phyloP scores from a whole-genome alignment of 2,888 invertebrate genomes.

The Ochropacha duplaris region DNA sequence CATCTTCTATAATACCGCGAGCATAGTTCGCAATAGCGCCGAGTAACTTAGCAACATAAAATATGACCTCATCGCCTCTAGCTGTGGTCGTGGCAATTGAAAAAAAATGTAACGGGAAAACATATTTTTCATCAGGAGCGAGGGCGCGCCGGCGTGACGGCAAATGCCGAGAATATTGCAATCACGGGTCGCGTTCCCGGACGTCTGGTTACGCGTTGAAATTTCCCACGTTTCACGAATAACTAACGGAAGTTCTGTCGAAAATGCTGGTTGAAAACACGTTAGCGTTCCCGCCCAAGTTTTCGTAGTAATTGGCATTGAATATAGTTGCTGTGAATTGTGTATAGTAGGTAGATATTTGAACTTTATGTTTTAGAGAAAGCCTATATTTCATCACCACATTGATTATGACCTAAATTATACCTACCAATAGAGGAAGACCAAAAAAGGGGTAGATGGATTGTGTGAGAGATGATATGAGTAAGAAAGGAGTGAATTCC shows the following conservation, averaged over 20 bases:
- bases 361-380: not conserved
- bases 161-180: constrained; percentile 50
- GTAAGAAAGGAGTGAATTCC: no score
- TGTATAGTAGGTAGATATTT: not conserved
- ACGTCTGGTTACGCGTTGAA: constrained; percentile 28
- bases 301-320: not conserved
- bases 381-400: not conserved
- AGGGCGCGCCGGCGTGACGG: constrained; percentile 42
- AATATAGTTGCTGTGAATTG: not conserved
- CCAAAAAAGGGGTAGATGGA: no score
- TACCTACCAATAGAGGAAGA: no score
- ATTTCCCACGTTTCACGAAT: constrained; percentile 38
- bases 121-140: constrained; percentile 58
- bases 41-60: constrained; percentile 24
- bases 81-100: constrained; percentile 32
- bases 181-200: constrained; percentile 38
- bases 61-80: constrained; percentile 36
- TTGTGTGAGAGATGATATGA: no score
- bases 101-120: constrained; percentile 40
- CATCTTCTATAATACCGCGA: not conserved
- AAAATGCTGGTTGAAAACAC: not conserved
- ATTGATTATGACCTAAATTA: not conserved
- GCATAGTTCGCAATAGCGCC: not conserved
- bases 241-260: constrained; percentile 23
- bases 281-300: not conserved